Evolutionary conservation across 1,140 invertebrate genomes (phyloP), one percentile per base, ranked within the genome.

Genomic region (Brachionus manjavacas): DNA sequence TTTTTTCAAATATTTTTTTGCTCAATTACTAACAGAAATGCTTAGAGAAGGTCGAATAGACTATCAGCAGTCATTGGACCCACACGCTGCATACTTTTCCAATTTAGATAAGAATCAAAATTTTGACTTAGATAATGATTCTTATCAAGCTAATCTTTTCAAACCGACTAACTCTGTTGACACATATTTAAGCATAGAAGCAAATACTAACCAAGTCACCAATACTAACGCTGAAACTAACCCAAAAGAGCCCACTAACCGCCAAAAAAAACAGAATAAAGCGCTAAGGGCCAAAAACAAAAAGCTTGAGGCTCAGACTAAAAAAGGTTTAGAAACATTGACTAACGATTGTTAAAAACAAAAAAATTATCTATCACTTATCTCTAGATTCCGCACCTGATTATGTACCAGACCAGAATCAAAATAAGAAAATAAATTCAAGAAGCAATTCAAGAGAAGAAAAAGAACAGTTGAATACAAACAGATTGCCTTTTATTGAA

Each of bases 11-110:
- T 14, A 39, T 20, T 72, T 72, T 68, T 31, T 60, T 60, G 52
- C 52, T 60, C n/a, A 60, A 66, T 31, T n/a, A 64, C 64, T 72
- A 72, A 72, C 68, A 72, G 43, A 14, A 72, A 72, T 72, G 68
- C n/a, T 16, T 39, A 72, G 39, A 41, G 68, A 72, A 39, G 68
- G 28, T 72, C 68, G 16, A 39, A 41, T 41, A 20, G 68, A 39
- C 16, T 41, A 72, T 9, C 68, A 72, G n/a, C 31, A 72, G 31
- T 41, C 68, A 4, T 23, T 31, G 4, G 28, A 31, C 28, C 66
- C 52, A 9, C 52, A 60, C 16, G 16, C n/a, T 60, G 52, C 52
- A 20, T 20, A 60, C 16, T 23, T 60, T 60, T 60, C 52, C 20
- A 60, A 60, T 23, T 23, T 60, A 60, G 52, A 16, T 60, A 39